phyloP scores from a whole-genome alignment of 2,888 invertebrate species.

The Erebia epiphron region DNA sequence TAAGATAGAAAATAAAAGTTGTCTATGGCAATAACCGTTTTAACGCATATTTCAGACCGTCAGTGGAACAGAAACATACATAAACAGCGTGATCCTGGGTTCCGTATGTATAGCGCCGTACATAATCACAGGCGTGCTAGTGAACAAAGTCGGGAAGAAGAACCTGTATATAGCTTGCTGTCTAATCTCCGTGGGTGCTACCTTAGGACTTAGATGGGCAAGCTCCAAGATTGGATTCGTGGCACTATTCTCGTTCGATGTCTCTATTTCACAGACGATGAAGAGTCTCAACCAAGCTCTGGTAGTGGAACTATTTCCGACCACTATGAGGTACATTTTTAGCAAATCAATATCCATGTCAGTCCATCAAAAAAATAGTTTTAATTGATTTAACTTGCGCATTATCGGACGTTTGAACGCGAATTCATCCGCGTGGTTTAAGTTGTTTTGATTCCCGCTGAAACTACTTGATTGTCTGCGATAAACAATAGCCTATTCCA shows the following conservation, averaged over 20 bases:
- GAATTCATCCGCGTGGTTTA: too few relatives aligned
- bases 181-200: conserved; percentile 44
- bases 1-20: neutral
- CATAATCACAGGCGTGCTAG: conserved; percentile 50
- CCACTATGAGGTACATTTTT: conserved; percentile 53
- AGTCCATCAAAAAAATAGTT: too few relatives aligned
- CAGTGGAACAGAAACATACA: conserved; percentile 55
- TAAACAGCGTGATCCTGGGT: conserved; percentile 57
- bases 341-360: too few relatives aligned
- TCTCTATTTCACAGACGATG: conserved; percentile 54
- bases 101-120: conserved; percentile 49
- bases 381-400: too few relatives aligned
- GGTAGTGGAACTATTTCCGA: conserved; percentile 58
- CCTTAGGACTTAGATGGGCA: conserved; percentile 55
- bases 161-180: conserved; percentile 48
- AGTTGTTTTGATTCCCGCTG: too few relatives aligned
- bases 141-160: conserved; percentile 59
- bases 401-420: too few relatives aligned
- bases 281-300: conserved; percentile 53
- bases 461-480: too few relatives aligned
- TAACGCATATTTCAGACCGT: conserved; percentile 47
- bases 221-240: conserved; percentile 55
- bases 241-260: conserved; percentile 54
- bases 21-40: neutral
- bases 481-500: too few relatives aligned